Base-by-base conservation (phyloP, 2,113 vertebrate genomes). In the Silurus meridionalis region DNA sequence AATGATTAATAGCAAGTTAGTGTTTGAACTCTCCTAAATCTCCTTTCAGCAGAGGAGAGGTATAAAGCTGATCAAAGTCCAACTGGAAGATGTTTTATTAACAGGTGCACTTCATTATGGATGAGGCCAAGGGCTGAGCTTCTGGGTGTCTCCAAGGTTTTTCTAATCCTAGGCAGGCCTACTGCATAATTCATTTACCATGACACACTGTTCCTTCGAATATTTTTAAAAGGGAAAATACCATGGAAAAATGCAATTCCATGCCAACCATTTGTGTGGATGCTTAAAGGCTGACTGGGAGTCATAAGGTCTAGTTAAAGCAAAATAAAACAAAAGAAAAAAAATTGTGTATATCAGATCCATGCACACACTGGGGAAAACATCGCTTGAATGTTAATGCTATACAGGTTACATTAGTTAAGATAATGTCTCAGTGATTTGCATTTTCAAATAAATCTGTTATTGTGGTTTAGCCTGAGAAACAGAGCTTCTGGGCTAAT, bases 71-170 rank as follows among this genome's bases (percentile, higher is more conserved):
- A 94, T 94, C 93, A 93, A 93, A 92, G 92, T 92, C 89, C 90
- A 90, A 90, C 89, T 83, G 85, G 69, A 90, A 84, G 61, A 94
- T 95, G 92, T 94, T 94, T 94, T 93, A 94, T 95, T 94, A 93
- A 94, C 88, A 91, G 90, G 92, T 92, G 89, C 3, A 13, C 67
- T 88, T 89, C 89, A 94, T 92, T 92, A 87, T 90, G 87, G 88
- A 93, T 94, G 91, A 92, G 86, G 90, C 90, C 87, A 90, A 91
- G 87, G 85, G 89, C 85, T 5, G 60, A 63, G 89, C 83, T 92
- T 81, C 87, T 87, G 87, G 89, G 89, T 91, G 88, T 92, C 89
- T 90, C 86, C 87, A 86, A 85, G 87, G 71, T 84, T 82, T 89
- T 87, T 91, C 86, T 89, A 91, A 93, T 90, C 91, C 87, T 89